Evolutionary conservation across 2,888 invertebrate genomes (phyloP).

Genomic region (Zygothrica quintamaculata): DNA sequence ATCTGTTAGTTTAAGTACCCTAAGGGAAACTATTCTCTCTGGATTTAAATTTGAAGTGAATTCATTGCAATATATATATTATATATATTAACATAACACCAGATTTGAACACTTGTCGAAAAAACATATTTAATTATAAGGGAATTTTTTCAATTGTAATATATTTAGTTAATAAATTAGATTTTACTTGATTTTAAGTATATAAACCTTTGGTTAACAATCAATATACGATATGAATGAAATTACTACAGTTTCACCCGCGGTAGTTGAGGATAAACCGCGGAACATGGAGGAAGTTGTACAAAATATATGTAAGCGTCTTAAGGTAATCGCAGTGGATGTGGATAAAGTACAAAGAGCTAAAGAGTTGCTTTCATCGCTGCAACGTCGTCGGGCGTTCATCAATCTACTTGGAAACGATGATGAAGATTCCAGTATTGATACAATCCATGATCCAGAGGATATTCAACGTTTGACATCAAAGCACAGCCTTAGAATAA

Average conservation of each 20-base stretch:
- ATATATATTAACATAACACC: too few species aligned
- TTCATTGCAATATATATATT: too few species aligned
- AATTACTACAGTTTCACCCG: neutral
- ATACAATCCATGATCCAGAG: conserved; percentile 1
- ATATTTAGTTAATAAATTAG: neutral
- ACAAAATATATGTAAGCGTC: conserved; percentile 54
- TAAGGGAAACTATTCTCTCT: too few species aligned
- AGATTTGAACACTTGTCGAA: too few species aligned
- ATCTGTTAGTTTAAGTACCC: too few species aligned
- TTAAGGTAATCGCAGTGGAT: conserved; percentile 65
- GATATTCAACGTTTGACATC: conserved; percentile 39
- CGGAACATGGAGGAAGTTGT: conserved; percentile 31
- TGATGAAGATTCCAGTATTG: conserved; percentile 23
- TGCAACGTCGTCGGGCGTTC: conserved; percentile 67
- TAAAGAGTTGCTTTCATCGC: conserved; percentile 57
- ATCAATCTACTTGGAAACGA: conserved; percentile 51
- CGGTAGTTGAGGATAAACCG: too few species aligned
- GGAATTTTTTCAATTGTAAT: neutral
- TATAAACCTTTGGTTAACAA: neutral
- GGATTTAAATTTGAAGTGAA: too few species aligned
- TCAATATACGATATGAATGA: conserved; percentile 15
- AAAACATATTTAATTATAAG: neutral
- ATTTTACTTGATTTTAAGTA: too few species aligned
- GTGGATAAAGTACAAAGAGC: conserved; percentile 64
- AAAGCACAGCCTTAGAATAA: conserved; percentile 16